Conservation (phyloP, 2,113 vertebrate species). For the Brachypteracias leptosomus region DNA sequence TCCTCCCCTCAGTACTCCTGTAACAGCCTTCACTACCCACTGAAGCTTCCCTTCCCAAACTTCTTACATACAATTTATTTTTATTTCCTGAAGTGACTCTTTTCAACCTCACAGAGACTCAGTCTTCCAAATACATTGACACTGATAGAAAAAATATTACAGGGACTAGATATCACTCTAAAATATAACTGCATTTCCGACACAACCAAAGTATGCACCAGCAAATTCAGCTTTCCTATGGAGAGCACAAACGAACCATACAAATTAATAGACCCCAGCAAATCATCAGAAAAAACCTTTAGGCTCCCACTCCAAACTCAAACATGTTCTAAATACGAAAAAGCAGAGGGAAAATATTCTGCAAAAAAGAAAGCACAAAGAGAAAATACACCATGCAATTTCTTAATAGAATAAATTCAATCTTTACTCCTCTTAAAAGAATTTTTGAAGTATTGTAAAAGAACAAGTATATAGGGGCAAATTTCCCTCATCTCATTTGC, state of each 20-base stretch:
- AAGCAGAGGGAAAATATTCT: neutral
- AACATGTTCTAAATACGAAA: neutral
- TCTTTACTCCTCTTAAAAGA: neutral
- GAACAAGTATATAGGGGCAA: neutral
- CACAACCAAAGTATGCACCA: conserved; percentile 20
- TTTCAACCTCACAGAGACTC: conserved; percentile 56
- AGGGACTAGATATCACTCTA: conserved; percentile 12
- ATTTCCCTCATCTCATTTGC: neutral
- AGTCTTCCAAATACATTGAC: conserved; percentile 54
- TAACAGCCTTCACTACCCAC: conserved; percentile 38
- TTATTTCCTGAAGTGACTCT: conserved; percentile 60
- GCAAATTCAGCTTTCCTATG: conserved; percentile 40
- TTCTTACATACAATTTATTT: conserved; percentile 62
- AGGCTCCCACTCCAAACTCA: conserved; percentile 40
- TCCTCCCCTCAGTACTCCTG: conserved; percentile 13
- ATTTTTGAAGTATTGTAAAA: neutral
- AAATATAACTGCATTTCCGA: conserved; percentile 40
- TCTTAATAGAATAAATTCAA: conserved; percentile 2
- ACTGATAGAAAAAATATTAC: conserved; percentile 24
- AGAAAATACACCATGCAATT: neutral
- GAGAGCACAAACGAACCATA: conserved; percentile 38
- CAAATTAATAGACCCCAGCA: conserved; percentile 35
- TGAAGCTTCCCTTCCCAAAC: conserved; percentile 48
- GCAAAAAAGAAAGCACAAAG: neutral
- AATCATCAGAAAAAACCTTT: conserved; percentile 33